Base-by-base conservation (phyloP, 1,140 invertebrate species). In the Drosophila insularis region DNA sequence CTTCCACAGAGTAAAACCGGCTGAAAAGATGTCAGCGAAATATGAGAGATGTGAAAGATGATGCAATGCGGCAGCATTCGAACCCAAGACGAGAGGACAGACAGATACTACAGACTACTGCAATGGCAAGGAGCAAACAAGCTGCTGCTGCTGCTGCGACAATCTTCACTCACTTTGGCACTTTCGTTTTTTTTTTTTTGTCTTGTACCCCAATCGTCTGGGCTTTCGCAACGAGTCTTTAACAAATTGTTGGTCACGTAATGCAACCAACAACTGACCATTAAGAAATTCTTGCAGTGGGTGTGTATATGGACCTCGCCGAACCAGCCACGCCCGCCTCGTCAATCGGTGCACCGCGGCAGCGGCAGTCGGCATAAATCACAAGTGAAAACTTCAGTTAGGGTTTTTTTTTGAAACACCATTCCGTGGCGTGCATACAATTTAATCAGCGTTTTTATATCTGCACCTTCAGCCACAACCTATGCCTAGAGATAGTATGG, bases 281-380 rank as follows among this genome's bases (percentile, higher is more conserved):
- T 89, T 87, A 80, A 82, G 62, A 82, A 89, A 87, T 87, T 87
- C 82, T 82, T 61, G 53, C 43, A 50, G 43, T 50, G 43, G 43
- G 43, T 50, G 43, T 50, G 43, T 46, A 7, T 19, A 14, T 46
- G n/a, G 40, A 35, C 19, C 43, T 8, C 43, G 43, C 17, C 43
- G 43, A 21, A 31, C 62, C 60, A 40, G 63, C 64, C 67, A 54
- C 70, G 46, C 54, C 60, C 32, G 31, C 14, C 43, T 50, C 43
- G 17, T 50, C 43, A 50, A 50, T 21, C 17, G 43, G 43, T 6
- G 17, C n/a, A n/a, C n/a, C n/a, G n/a, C n/a, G n/a, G n/a, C n/a
- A n/a, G n/a, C n/a, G n/a, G n/a, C 43, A 17, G 59, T 71, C 81
- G 84, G 75, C 80, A 87, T 87, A 82, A 87, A 79, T 89, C 79